Percentiles rank a stretch among this genome's conserved stretches.
Evolutionary conservation across 2,113 vertebrate genomes (phyloP).

Genomic region (Dasyprocta punctata): DNA sequence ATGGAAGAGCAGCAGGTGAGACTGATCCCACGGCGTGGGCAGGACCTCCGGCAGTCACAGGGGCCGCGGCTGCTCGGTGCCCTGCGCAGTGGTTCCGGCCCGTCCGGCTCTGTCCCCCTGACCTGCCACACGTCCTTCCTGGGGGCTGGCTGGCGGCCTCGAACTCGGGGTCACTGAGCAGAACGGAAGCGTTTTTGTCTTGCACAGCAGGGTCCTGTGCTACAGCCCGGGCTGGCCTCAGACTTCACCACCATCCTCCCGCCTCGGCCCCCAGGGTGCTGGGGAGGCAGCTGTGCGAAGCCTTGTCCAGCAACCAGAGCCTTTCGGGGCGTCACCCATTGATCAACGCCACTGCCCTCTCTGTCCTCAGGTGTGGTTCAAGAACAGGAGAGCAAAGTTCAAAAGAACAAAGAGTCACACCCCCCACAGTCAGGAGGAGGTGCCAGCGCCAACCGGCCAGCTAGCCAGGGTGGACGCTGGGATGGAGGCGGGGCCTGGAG

Average conservation of each 20-base stretch:
- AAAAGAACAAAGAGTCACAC: background rate
- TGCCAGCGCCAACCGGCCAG: too few species aligned
- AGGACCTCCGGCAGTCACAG: too few species aligned
- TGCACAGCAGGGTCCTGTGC: background rate
- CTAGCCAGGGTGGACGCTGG: too few species aligned
- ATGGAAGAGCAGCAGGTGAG: background rate
- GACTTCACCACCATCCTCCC: background rate
- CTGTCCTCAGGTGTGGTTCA: conserved; percentile 40
- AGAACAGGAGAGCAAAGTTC: conserved; percentile 41
- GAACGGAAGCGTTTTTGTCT: background rate
- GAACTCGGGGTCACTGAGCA: fast-evolving
- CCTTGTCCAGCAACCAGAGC: background rate
- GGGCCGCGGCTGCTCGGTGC: background rate
- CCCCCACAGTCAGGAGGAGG: background rate
- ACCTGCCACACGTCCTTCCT: background rate
- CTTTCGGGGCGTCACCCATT: background rate
- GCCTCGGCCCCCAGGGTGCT: background rate
- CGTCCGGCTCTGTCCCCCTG: background rate
- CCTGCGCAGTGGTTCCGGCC: too few species aligned
- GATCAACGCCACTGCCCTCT: too few species aligned
- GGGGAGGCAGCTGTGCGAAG: background rate
- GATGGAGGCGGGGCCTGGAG: too few species aligned
- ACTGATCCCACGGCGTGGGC: too few species aligned
- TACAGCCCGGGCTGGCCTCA: background rate
- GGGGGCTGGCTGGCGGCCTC: fast-evolving